A percentile compares a stretch with the other conserved stretches of the same genome.
Conservation (phyloP, 2,797 vertebrate species). For the Cirrhinus mrigala region DNA sequence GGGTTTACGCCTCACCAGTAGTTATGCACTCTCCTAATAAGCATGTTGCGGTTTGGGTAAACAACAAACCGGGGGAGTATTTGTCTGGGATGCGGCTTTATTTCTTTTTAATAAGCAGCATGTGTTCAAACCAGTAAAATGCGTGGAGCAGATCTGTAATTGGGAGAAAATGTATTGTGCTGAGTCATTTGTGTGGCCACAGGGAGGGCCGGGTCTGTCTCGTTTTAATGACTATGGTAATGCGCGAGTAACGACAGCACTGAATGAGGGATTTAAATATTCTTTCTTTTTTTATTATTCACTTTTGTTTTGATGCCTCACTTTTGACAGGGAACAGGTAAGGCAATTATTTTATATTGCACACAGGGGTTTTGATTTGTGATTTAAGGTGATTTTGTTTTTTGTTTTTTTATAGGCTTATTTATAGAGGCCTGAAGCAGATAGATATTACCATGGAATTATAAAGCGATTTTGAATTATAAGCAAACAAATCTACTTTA, state of each 20-base stretch:
- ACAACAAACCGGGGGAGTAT: conserved; percentile 32
- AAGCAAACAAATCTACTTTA: conserved; percentile 7
- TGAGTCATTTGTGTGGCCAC: conserved; percentile 34
- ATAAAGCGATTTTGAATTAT: conserved; percentile 8
- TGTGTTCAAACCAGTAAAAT: conserved; percentile 39
- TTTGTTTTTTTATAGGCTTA: conserved; percentile 12
- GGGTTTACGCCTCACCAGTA: conserved; percentile 13
- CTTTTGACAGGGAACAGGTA: conserved; percentile 36
- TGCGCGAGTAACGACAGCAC: neutral
- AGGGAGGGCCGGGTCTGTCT: conserved; percentile 20
- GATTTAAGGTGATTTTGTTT: conserved; percentile 17
- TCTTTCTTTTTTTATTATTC: conserved; percentile 31
- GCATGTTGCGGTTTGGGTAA: conserved; percentile 34
- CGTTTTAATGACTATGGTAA: conserved; percentile 44
- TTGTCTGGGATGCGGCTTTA: conserved; percentile 44
- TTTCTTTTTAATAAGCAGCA: conserved; percentile 46
- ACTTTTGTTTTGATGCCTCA: conserved; percentile 13
- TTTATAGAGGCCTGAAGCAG: conserved; percentile 35
- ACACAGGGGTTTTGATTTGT: conserved; percentile 16
- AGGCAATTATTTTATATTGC: conserved; percentile 38
- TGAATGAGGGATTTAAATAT: conserved; percentile 28
- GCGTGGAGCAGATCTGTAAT: conserved; percentile 33
- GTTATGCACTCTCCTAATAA: conserved; percentile 19
- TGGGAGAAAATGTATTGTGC: conserved; percentile 37
- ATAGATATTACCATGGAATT: conserved; percentile 6